These are phyloP conservation scores for Jaculus jaculus DNA, from an alignment of 2,113 vertebrate genomes.

Conservation along the genomic window DNA sequence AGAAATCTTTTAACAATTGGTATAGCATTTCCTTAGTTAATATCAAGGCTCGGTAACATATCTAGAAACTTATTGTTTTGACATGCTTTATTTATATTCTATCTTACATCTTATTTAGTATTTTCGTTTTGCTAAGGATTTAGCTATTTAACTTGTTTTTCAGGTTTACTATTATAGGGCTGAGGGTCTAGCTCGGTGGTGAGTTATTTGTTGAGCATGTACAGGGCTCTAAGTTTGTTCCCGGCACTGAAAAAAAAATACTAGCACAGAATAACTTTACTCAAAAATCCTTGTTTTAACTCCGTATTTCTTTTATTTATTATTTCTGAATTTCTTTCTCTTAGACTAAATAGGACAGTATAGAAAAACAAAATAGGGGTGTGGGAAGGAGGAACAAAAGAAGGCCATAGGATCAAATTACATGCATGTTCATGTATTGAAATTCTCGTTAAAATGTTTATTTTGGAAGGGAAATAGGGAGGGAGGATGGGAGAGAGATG, in stretches of 20 bases:
- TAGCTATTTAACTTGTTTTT: background rate
- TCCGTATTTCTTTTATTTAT: background rate
- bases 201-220: background rate
- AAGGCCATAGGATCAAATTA: no score
- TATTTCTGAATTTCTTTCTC: background rate
- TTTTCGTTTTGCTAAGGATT: constrained; percentile 35
- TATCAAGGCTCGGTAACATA: background rate
- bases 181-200: background rate
- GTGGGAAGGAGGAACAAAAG: no score
- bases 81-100: background rate
- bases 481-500: no score
- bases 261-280: background rate
- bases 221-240: background rate
- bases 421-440: no score
- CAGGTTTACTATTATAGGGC: background rate
- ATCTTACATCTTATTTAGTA: background rate
- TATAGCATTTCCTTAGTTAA: background rate
- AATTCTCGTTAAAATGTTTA: no score
- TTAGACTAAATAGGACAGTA: background rate
- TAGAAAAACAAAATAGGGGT: background rate
- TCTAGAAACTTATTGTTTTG: background rate
- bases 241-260: background rate
- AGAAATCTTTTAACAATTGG: background rate
- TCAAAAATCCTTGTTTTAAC: background rate
- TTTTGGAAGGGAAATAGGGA: no score